phyloP scores from a whole-genome alignment of 2,888 invertebrate genomes.

The Stenichneumon culpator region DNA sequence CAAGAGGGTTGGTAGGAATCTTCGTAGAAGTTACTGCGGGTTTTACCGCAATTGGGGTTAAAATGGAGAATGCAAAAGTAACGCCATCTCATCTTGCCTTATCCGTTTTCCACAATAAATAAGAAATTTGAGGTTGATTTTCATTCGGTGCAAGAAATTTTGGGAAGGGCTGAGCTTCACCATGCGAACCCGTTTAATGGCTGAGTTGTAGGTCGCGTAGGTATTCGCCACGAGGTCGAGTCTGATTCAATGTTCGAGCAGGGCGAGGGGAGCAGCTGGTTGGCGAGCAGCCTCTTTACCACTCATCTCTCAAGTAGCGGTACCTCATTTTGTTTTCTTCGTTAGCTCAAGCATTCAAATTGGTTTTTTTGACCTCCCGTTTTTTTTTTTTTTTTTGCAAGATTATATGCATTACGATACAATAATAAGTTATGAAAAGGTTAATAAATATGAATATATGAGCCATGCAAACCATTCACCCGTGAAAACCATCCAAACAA shows the following conservation, averaged over 20 bases:
- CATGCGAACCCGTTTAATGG: background rate
- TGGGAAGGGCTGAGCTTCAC: background rate
- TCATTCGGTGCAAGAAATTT: background rate
- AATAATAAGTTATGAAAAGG: conserved; percentile 1
- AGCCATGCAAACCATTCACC: background rate
- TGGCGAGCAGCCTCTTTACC: background rate
- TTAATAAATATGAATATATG: background rate
- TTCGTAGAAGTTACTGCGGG: too few relatives aligned
- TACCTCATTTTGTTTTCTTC: background rate
- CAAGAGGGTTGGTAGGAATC: too few relatives aligned
- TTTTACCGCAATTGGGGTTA: too few relatives aligned
- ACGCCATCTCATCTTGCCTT: too few relatives aligned
- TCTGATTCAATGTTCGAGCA: background rate
- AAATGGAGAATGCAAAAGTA: too few relatives aligned
- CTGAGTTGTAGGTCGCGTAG: background rate
- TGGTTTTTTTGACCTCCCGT: background rate
- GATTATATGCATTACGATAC: background rate
- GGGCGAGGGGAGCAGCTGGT: conserved; percentile 2
- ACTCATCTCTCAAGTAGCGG: conserved; percentile 6
- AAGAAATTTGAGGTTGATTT: background rate
- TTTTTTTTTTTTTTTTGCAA: too few relatives aligned
- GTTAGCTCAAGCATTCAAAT: background rate
- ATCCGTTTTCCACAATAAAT: too few relatives aligned
- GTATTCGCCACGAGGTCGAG: background rate
- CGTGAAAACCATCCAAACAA: background rate